These are phyloP conservation scores for Cuniculus paca DNA, from an alignment of 2,797 vertebrate species.

Conservation along the genomic window DNA sequence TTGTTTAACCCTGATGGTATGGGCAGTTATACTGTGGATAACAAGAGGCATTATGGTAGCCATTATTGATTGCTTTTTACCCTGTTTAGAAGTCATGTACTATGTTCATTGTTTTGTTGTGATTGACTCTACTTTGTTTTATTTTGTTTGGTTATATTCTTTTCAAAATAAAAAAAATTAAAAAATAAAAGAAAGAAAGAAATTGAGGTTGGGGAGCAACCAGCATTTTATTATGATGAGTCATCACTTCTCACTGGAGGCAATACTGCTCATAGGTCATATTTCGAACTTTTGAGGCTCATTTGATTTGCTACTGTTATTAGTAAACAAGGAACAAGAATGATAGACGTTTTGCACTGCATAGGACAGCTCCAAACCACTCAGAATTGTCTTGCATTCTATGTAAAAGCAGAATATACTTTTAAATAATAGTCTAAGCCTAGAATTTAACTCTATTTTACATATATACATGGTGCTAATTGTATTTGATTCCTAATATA, in stretches of 20 bases:
- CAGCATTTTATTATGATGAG: neutral
- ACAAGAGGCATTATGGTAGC: too few species aligned
- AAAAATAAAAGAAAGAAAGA: neutral
- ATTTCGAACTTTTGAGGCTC: neutral
- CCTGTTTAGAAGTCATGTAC: too few species aligned
- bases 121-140: too few species aligned
- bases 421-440: neutral
- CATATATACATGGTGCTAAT: neutral
- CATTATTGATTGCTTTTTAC: too few species aligned
- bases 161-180: too few species aligned
- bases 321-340: neutral
- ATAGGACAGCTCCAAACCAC: neutral
- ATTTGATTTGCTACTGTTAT: neutral
- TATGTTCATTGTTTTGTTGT: too few species aligned
- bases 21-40: too few species aligned
- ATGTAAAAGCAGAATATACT: neutral
- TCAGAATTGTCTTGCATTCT: neutral
- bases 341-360: neutral
- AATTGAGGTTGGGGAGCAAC: neutral
- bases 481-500: neutral
- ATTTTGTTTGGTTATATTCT: too few species aligned
- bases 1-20: too few species aligned
- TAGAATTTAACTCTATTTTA: neutral
- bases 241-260: neutral
- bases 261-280: neutral